Conservation (phyloP, 2,888 invertebrate species). For the Onchidella celtica region DNA sequence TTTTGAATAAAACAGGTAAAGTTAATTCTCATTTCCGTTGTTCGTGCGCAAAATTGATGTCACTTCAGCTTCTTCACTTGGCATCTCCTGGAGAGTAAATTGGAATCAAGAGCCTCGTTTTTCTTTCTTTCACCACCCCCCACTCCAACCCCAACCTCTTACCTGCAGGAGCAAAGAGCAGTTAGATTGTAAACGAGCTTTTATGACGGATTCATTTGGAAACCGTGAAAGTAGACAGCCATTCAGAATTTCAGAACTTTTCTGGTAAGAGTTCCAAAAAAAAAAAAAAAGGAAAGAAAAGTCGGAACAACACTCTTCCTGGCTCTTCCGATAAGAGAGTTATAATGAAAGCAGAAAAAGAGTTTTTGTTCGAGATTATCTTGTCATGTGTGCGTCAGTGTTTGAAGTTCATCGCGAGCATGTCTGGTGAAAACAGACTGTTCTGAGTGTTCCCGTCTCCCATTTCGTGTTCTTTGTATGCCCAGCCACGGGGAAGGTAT, state of each 20-base stretch:
- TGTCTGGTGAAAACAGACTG: not conserved
- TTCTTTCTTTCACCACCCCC: no score
- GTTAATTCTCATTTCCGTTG: no score
- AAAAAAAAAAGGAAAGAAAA: no score
- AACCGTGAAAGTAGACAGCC: not conserved
- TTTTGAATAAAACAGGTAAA: no score
- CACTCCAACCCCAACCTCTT: not conserved
- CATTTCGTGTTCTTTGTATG: not conserved
- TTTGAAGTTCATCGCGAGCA: not conserved
- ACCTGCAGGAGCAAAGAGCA: not conserved
- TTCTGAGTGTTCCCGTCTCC: not conserved
- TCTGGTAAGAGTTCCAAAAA: no score
- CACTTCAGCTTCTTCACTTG: no score
- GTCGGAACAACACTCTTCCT: no score
- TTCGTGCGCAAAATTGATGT: no score
- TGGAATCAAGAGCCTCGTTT: no score
- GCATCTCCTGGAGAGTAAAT: no score
- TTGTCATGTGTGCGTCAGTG: not conserved
- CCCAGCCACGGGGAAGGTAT: not conserved
- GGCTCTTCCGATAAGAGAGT: not conserved
- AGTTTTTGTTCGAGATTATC: not conserved
- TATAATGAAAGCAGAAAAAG: not conserved
- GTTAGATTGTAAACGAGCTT: not conserved
- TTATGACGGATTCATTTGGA: not conserved
- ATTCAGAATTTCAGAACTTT: no score